Conservation (phyloP, 2,888 invertebrate genomes). For the Branchipolynoe longqiensis region DNA sequence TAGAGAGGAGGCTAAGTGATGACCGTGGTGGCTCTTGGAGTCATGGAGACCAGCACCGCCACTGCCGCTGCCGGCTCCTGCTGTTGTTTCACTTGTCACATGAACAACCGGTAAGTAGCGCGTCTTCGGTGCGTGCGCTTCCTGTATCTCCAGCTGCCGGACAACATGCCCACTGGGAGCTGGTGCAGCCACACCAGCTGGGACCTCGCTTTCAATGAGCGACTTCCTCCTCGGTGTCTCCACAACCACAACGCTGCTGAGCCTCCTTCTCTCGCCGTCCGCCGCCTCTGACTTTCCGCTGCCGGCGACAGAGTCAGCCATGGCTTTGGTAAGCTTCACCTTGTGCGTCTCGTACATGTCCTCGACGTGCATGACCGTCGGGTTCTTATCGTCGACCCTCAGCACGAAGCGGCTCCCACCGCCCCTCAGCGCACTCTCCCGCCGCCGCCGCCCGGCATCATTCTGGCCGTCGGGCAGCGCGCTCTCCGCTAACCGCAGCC, state of each 20-base stretch:
- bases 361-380: constrained; percentile 22
- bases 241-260: too few relatives aligned
- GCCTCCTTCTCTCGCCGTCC: too few relatives aligned
- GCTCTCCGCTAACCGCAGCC: not conserved
- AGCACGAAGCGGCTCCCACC: not conserved
- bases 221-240: too few relatives aligned
- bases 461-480: not conserved
- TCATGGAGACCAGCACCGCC: not conserved
- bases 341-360: constrained; percentile 29
- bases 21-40: not conserved
- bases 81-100: not conserved
- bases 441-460: not conserved
- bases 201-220: too few relatives aligned
- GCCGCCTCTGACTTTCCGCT: too few relatives aligned
- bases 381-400: constrained; percentile 16
- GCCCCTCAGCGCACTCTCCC: not conserved
- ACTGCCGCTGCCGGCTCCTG: not conserved
- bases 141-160: not conserved
- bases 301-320: not conserved
- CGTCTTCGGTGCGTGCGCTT: not conserved
- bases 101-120: constrained; percentile 20
- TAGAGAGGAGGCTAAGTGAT: too few relatives aligned
- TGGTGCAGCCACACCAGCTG: not conserved
- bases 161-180: not conserved
- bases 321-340: not conserved